A percentile compares a stretch with the other conserved stretches of the same genome.
Conservation (phyloP, 2,113 vertebrate species). For the Gavia stellata region DNA sequence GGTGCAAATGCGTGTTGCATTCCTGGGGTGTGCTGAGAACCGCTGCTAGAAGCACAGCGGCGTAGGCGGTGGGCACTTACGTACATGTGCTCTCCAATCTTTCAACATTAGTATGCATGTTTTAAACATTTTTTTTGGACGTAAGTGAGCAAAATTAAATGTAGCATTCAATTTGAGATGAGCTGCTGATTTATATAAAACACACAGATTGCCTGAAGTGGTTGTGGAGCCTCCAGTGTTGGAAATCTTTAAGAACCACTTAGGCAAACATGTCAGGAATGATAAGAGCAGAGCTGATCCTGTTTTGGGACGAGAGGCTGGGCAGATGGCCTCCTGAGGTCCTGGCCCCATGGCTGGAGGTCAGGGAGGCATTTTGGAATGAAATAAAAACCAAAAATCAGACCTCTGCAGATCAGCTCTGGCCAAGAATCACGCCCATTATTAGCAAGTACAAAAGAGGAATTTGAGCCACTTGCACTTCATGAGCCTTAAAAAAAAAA, state of each 20-base stretch:
- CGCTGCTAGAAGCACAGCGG: neutral
- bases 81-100: neutral
- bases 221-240: conserved; percentile 4
- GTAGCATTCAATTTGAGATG: conserved; percentile 49
- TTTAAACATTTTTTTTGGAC: neutral
- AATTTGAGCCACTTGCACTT: conserved; percentile 44
- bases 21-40: neutral
- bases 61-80: neutral
- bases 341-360: neutral
- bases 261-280: conserved; percentile 43
- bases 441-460: conserved; percentile 33
- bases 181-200: conserved; percentile 26
- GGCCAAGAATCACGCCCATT: conserved; percentile 28
- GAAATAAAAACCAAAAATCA: neutral
- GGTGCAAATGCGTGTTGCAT: neutral
- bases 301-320: neutral
- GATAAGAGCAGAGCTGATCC: conserved; percentile 2
- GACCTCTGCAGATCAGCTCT: neutral
- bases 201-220: conserved; percentile 21
- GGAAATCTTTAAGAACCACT: conserved; percentile 37
- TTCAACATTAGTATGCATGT: neutral
- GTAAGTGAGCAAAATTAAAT: conserved; percentile 28
- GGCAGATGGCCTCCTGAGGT: conserved; percentile 28
- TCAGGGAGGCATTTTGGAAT: neutral
- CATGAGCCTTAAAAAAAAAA: neutral